These are phyloP conservation scores for Hemibagrus guttatus DNA, from an alignment of 2,797 vertebrate species.

Conservation along the genomic window DNA sequence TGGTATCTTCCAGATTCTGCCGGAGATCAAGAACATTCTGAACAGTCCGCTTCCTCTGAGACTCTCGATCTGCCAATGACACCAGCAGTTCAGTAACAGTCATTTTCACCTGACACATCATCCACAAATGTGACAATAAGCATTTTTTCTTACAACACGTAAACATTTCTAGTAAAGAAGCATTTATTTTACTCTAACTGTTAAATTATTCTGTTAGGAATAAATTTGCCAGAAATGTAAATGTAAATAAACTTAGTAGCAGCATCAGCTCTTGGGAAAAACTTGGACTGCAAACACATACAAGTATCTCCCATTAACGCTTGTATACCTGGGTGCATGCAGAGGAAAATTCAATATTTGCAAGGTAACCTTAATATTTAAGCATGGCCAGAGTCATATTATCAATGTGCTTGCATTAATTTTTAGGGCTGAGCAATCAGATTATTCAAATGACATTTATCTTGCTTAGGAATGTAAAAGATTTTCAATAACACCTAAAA, in stretches of 20 bases:
- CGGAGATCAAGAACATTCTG: slow-evolving; percentile 98
- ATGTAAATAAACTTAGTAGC: too few relatives aligned
- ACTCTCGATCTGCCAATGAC: slow-evolving; percentile 86
- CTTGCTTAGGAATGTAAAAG: not conserved
- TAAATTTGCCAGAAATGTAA: not conserved
- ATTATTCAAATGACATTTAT: not conserved
- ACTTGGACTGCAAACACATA: not conserved
- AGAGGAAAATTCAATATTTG: not conserved
- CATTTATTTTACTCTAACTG: not conserved
- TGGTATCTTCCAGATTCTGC: slow-evolving; percentile 98
- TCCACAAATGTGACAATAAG: not conserved
- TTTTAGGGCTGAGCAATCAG: not conserved
- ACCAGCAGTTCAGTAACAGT: slow-evolving; percentile 43
- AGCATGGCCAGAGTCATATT: not conserved
- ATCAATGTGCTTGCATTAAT: too few relatives aligned
- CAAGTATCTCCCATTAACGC: not conserved
- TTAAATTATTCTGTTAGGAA: not conserved
- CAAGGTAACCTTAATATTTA: not conserved
- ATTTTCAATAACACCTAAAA: not conserved
- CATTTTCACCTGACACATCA: not conserved
- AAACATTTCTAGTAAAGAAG: not conserved
- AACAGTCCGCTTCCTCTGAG: slow-evolving; percentile 96
- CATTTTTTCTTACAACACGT: not conserved
- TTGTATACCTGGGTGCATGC: not conserved
- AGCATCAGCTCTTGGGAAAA: not conserved